Percentiles rank a stretch among this genome's conserved stretches.
Conservation (phyloP, 2,113 vertebrate genomes). For the Eudyptes chrysolophus region DNA sequence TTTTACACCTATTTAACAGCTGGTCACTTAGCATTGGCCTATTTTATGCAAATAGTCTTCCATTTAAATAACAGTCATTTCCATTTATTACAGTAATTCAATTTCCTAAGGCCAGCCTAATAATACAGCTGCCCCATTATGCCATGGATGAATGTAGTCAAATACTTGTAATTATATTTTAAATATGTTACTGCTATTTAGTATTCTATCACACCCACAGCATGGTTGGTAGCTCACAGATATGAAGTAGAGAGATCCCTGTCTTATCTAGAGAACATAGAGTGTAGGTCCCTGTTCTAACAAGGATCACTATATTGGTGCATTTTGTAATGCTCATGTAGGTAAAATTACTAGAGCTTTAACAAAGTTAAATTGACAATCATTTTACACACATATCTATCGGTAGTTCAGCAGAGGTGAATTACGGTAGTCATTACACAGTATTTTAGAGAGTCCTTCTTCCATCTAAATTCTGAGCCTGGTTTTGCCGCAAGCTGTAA, state of each 20-base stretch:
- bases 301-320: not conserved
- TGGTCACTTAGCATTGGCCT: not conserved
- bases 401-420: not conserved
- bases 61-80: constrained; percentile 27
- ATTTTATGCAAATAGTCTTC: constrained; percentile 32
- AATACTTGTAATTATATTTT: constrained; percentile 31
- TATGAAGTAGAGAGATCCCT: not conserved
- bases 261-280: not conserved
- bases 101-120: constrained; percentile 28
- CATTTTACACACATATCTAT: not conserved
- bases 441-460: not conserved
- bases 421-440: not conserved
- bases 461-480: not conserved
- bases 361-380: not conserved
- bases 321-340: not conserved
- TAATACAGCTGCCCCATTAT: constrained; percentile 33
- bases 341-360: not conserved
- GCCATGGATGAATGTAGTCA: not conserved
- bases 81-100: constrained; percentile 39
- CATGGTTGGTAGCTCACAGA: not conserved
- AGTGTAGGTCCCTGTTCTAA: not conserved
- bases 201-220: not conserved
- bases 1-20: constrained; percentile 7
- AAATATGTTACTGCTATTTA: constrained; percentile 17
- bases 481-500: not conserved